Evolutionary conservation across 2,888 invertebrate genomes (phyloP).

Genomic region (Drosophila kokeensis): DNA sequence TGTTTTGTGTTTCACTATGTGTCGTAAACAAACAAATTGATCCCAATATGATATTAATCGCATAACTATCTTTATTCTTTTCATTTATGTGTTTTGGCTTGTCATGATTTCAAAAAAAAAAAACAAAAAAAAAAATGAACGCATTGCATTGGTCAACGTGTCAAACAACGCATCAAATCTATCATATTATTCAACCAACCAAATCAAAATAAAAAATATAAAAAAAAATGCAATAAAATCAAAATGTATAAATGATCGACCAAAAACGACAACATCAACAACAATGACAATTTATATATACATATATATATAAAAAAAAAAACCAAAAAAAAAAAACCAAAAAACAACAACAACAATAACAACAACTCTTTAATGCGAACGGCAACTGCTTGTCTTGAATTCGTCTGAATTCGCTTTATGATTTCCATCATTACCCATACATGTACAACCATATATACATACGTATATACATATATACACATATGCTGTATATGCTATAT

Average conservation of each 20-base stretch:
- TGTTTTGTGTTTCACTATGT: conserved; percentile 58
- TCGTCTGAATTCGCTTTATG: conserved; percentile 65
- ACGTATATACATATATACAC: conserved; percentile 21
- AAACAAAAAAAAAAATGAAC: conserved; percentile 31
- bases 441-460: conserved; percentile 47
- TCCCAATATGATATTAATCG: conserved; percentile 61
- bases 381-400: conserved; percentile 73
- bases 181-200: conserved; percentile 26
- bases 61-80: conserved; percentile 66
- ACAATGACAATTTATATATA: conserved; percentile 16
- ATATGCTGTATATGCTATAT: conserved; percentile 24
- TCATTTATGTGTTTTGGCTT: conserved; percentile 63
- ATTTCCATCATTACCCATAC: conserved; percentile 72
- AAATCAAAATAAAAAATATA: conserved; percentile 21
- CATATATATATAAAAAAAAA: conserved; percentile 2
- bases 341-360: conserved; percentile 43
- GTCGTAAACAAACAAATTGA: conserved; percentile 40
- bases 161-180: conserved; percentile 52
- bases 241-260: conserved; percentile 36
- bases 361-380: conserved; percentile 70
- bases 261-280: conserved; percentile 51
- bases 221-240: conserved; percentile 10
- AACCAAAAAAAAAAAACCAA: conserved; percentile 19
- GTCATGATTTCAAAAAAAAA: conserved; percentile 45
- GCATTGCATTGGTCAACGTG: conserved; percentile 56